phyloP scores from a whole-genome alignment of 2,797 vertebrate genomes.

The Lutjanus campechanus region DNA sequence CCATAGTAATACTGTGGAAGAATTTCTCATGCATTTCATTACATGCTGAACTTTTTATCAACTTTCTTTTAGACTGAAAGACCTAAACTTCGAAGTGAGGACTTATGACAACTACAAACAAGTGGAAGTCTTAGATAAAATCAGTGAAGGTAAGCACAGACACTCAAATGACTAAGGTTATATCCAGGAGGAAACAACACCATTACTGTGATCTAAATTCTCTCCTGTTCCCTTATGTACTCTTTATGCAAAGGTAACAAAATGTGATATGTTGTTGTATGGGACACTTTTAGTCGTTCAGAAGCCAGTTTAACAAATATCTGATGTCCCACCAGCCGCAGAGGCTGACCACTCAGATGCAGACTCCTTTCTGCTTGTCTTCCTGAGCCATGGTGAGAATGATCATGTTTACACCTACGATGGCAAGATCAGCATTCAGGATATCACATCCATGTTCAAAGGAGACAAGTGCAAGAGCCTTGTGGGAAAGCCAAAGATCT shows the following conservation, averaged over 20 bases:
- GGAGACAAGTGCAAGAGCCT: slow-evolving; percentile 92
- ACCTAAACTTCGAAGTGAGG: slow-evolving; percentile 92
- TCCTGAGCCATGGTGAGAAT: slow-evolving; percentile 94
- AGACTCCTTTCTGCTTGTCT: slow-evolving; percentile 93
- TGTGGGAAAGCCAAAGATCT: slow-evolving; percentile 97
- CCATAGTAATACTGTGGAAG: background rate
- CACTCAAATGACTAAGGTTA: background rate
- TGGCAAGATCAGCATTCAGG: slow-evolving; percentile 87
- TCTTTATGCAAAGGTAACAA: background rate
- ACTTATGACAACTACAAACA: slow-evolving; percentile 85
- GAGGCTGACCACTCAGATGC: slow-evolving; percentile 85
- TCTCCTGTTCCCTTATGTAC: background rate
- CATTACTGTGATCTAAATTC: background rate
- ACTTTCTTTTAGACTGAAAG: slow-evolving; percentile 80
- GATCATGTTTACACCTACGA: slow-evolving; percentile 90
- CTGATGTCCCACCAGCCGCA: slow-evolving; percentile 82
- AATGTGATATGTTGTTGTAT: background rate
- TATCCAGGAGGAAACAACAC: background rate
- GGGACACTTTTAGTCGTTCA: background rate
- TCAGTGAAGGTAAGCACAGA: slow-evolving; percentile 86
- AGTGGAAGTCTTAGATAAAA: slow-evolving; percentile 80
- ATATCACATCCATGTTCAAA: slow-evolving; percentile 89
- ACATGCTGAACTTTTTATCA: background rate
- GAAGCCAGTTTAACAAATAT: slow-evolving; percentile 3
- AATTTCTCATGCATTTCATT: background rate